Percentiles rank a stretch among this genome's conserved stretches.
Conservation (phyloP, 2,888 invertebrate genomes). For the Syrphus vitripennis region DNA sequence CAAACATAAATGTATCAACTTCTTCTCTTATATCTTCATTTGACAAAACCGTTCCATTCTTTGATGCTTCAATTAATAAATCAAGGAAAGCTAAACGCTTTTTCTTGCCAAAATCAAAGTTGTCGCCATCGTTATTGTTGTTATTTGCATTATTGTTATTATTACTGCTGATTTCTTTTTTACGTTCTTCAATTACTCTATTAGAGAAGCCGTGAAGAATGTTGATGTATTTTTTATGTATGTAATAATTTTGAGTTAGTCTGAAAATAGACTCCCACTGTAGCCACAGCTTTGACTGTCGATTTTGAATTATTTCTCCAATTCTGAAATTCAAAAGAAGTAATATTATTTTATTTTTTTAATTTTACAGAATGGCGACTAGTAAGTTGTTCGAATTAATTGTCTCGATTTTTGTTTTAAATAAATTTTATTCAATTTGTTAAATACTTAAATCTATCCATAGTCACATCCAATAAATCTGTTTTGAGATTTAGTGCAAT, state of each 20-base stretch:
- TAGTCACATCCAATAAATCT: no score
- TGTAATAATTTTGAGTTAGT: conserved; percentile 82
- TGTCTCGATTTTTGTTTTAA: no score
- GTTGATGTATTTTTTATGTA: conserved; percentile 82
- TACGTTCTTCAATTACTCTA: conserved; percentile 82
- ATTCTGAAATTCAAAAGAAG: conserved; percentile 78
- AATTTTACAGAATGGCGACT: no score
- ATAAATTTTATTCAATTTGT: no score
- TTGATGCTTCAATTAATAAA: conserved; percentile 83
- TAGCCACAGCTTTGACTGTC: conserved; percentile 85
- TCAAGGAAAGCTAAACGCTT: conserved; percentile 84
- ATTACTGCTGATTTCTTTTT: conserved; percentile 78
- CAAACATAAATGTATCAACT: conserved; percentile 86
- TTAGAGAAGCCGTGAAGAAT: conserved; percentile 82
- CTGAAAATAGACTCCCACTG: conserved; percentile 84
- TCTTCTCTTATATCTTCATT: conserved; percentile 83
- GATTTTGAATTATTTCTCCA: conserved; percentile 82
- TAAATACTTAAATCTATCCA: no score
- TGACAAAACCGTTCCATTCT: conserved; percentile 80
- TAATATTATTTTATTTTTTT: neutral
- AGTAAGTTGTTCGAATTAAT: no score
- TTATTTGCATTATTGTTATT: conserved; percentile 74
- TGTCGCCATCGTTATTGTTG: conserved; percentile 71
- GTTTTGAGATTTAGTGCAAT: no score
- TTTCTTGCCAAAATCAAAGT: conserved; percentile 80